Percentiles rank a stretch among this genome's conserved stretches.
These are phyloP conservation scores for Ciona savignyi DNA, from an alignment of 23 tunicate species.

Conservation along the genomic window DNA sequence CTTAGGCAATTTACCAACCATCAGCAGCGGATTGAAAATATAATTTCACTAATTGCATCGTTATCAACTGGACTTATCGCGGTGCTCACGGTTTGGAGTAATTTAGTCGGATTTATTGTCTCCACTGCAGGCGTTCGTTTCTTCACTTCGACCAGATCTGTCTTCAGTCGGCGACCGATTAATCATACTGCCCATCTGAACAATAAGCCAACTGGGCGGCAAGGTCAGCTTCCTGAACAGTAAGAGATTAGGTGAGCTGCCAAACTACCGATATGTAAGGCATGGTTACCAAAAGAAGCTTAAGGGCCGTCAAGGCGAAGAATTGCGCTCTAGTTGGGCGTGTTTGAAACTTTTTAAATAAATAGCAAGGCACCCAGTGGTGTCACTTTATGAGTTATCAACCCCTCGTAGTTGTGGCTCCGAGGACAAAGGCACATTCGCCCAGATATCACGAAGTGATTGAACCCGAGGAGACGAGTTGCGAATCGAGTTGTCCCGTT, in stretches of 20 bases:
- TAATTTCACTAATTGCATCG: neutral
- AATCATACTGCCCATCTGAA: neutral
- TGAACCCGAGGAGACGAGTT: no score
- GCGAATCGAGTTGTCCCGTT: no score
- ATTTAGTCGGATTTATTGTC: neutral
- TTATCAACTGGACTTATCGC: neutral
- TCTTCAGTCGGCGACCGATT: neutral
- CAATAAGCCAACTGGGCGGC: constrained; percentile 1
- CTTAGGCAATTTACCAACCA: no score
- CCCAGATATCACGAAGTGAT: no score
- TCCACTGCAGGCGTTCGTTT: neutral
- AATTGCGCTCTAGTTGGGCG: neutral
- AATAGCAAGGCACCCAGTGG: neutral
- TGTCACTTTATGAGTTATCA: neutral
- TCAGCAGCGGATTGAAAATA: no score
- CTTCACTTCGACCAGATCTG: neutral
- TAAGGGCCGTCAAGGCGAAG: neutral
- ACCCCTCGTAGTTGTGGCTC: no score
- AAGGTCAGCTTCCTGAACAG: neutral
- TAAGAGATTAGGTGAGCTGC: neutral
- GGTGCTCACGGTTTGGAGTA: neutral
- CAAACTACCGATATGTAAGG: neutral
- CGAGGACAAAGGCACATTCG: no score
- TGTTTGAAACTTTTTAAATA: no score
- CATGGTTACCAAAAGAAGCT: neutral